phyloP scores from a whole-genome alignment of 35 echinoderm and acorn worm species.

The Ptychodera flava region DNA sequence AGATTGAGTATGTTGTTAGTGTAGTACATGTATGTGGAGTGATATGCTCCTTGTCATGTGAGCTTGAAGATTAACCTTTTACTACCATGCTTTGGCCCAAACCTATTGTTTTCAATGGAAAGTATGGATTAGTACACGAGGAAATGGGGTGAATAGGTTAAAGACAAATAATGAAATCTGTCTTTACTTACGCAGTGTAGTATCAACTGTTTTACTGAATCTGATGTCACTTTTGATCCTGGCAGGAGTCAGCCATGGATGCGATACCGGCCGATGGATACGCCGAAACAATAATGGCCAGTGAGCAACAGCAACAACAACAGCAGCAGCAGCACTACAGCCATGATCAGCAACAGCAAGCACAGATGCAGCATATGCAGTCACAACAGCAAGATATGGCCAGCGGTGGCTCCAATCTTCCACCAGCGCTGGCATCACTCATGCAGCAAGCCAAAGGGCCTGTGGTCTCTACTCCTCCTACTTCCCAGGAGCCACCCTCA shows the following conservation, averaged over 20 bases:
- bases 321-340: neutral
- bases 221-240: no score
- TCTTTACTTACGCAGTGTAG: no score
- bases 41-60: no score
- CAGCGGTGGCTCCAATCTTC: neutral
- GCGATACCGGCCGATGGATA: neutral
- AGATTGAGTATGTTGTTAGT: no score
- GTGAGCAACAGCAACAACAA: neutral
- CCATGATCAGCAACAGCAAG: neutral
- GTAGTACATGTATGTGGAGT: no score
- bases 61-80: no score
- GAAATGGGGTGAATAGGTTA: no score
- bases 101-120: no score
- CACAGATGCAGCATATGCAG: neutral
- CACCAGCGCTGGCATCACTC: constrained; percentile 6
- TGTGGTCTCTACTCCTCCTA: neutral
- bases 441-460: constrained; percentile 10
- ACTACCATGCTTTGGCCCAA: no score
- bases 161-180: no score
- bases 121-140: no score
- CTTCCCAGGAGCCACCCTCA: constrained; percentile 22
- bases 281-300: neutral
- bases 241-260: neutral
- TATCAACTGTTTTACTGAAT: no score
- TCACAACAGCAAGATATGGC: neutral